phyloP scores from a whole-genome alignment of 2,113 vertebrate genomes.

The Nothoprocta pentlandii region DNA sequence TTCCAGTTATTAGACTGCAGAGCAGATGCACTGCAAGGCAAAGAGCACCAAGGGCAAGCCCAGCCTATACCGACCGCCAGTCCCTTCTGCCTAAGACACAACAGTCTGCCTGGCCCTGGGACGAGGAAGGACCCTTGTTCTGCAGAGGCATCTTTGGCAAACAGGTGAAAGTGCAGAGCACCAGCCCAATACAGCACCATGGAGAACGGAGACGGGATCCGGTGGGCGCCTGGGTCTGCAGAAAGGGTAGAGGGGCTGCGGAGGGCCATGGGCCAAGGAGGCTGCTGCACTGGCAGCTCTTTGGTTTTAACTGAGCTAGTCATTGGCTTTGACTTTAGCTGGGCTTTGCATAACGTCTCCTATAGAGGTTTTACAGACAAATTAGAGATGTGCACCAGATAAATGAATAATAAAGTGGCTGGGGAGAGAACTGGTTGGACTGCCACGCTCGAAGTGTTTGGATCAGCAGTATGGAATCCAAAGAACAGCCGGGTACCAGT shows the following conservation, averaged over 20 bases:
- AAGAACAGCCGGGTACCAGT: neutral
- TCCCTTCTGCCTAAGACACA: neutral
- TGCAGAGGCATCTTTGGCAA: rapidly evolving
- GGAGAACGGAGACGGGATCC: neutral
- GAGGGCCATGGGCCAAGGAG: neutral
- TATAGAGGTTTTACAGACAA: neutral
- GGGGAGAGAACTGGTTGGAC: neutral
- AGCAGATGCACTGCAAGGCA: conserved; percentile 2
- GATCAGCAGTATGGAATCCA: neutral
- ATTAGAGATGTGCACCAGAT: neutral
- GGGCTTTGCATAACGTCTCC: neutral
- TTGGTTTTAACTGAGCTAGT: neutral
- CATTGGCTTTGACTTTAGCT: neutral
- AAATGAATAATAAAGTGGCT: neutral
- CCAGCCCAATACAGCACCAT: neutral
- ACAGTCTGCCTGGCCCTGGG: neutral
- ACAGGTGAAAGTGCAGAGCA: neutral
- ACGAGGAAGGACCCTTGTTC: neutral
- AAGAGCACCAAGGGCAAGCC: neutral
- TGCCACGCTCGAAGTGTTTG: neutral
- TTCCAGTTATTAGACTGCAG: neutral
- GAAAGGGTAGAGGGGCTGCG: neutral
- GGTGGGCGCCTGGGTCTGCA: neutral
- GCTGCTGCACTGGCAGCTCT: neutral
- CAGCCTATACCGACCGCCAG: neutral